Base-by-base conservation (phyloP, 1,140 invertebrate species). In the Cyrtorhinus lividipennis region DNA sequence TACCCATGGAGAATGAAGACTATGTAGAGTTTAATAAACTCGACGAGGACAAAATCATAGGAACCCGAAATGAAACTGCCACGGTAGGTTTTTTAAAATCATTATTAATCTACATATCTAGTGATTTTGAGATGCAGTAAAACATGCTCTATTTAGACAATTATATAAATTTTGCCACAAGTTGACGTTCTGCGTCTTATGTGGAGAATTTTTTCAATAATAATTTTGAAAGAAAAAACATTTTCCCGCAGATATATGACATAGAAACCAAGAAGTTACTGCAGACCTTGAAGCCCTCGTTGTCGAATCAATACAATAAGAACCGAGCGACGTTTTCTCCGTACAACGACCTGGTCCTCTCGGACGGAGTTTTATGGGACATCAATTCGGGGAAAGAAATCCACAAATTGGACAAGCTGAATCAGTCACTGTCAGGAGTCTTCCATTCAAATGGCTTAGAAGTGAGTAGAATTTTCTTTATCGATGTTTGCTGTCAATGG, bases 321-420 rank as follows among this genome's bases (percentile, higher is more conserved):
- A 99, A 99, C 75, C 79, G 87, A 56, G 95, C 95, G 0, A 94
- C 90, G 0, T 96, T 98, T 72, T 90, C 88, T 73, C 89, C 90
- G 65, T 88, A 87, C 13, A 95, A 99, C 73, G 91, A 97, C 68
- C 74, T 99, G 24, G 84, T 98, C 18, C 75, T 99, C 1, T 92
- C 88, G 71, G 95, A 99, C 74, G 96, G 96, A 27, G 92, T 98
- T 1, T 76, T 99, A 0, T 99, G 92, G 86, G 96, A 99, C 76
- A 85, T 95, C 5, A 84, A 87, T 62, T 82, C 84, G 0, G 85
- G 85, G 1, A 89, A 87, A 69, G 82, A 89, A 69, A 88, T 97
- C 56, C 93, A 98, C 73, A 98, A 98, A 71, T 94, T 99, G 71
- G 96, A 98, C 76, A 98, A 98, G 74, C 80, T 98, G 22, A 97